These are phyloP conservation scores for Eudasyphora cyanicolor DNA, from an alignment of 2,888 invertebrate genomes.

Conservation along the genomic window DNA sequence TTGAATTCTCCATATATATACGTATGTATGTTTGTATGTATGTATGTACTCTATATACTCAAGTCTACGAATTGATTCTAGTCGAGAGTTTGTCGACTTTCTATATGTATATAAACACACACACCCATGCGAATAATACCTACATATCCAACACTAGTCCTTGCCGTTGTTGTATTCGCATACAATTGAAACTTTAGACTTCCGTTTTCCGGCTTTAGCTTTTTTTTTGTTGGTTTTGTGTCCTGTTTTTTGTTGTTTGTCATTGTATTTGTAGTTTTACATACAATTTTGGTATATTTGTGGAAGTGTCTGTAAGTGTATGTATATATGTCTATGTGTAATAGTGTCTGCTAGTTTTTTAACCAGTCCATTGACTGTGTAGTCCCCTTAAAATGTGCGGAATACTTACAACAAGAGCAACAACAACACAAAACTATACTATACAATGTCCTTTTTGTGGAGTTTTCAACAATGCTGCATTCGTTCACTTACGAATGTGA, in stretches of 20 bases:
- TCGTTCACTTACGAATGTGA: not conserved
- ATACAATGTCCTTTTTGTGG: not conserved
- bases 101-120: no score
- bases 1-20: constrained; percentile 19
- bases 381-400: not conserved
- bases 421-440: not conserved
- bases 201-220: constrained; percentile 50
- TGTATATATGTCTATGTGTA: constrained; percentile 39
- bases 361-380: constrained; percentile 52
- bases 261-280: constrained; percentile 31
- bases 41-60: constrained; percentile 21
- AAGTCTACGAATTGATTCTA: constrained; percentile 1
- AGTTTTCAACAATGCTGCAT: not conserved
- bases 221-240: constrained; percentile 5
- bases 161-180: constrained; percentile 29
- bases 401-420: not conserved
- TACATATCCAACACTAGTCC: no score
- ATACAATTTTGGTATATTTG: not conserved
- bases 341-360: constrained; percentile 58
- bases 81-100: constrained; percentile 22
- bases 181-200: constrained; percentile 64
- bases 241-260: not conserved
- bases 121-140: no score
- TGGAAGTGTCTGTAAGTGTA: not conserved
- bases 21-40: not conserved